These are phyloP conservation scores for Dexiosoma caninum DNA, from an alignment of 2,888 invertebrate genomes.

Conservation along the genomic window DNA sequence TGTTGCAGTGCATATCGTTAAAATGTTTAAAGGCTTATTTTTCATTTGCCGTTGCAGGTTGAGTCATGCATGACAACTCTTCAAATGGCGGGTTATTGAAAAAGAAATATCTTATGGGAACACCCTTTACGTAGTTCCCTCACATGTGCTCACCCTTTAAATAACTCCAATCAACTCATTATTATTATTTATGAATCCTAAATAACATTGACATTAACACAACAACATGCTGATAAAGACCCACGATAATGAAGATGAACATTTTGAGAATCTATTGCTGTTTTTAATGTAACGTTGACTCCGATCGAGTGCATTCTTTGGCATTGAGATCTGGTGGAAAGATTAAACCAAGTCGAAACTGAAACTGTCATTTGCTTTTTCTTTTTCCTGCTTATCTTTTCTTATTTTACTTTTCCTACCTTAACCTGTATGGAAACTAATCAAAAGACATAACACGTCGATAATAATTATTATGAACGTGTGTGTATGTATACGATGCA, in stretches of 20 bases:
- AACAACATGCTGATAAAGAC: conserved; percentile 58
- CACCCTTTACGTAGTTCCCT: too few relatives aligned
- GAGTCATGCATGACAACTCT: too few relatives aligned
- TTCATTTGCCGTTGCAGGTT: too few relatives aligned
- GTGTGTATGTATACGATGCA: background rate
- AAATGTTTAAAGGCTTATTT: too few relatives aligned
- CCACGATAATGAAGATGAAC: conserved; percentile 30
- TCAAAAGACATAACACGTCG: conserved; percentile 39
- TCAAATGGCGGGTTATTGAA: too few relatives aligned
- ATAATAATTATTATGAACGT: conserved; percentile 5
- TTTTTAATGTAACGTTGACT: conserved; percentile 8
- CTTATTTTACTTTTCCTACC: background rate
- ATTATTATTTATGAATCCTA: conserved; percentile 66
- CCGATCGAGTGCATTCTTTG: conserved; percentile 1
- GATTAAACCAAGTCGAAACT: conserved; percentile 42
- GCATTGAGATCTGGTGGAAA: conserved; percentile 44
- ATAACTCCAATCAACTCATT: conserved; percentile 58
- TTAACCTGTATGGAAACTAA: conserved; percentile 55
- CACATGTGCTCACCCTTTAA: too few relatives aligned
- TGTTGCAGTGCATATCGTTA: too few relatives aligned
- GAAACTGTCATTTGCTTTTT: conserved; percentile 28
- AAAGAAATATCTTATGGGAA: too few relatives aligned
- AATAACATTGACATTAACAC: conserved; percentile 65
- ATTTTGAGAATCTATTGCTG: background rate
- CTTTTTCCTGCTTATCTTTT: background rate